These are phyloP conservation scores for Enteromius radiatus DNA, from an alignment of 2,797 vertebrate genomes.

Conservation along the genomic window DNA sequence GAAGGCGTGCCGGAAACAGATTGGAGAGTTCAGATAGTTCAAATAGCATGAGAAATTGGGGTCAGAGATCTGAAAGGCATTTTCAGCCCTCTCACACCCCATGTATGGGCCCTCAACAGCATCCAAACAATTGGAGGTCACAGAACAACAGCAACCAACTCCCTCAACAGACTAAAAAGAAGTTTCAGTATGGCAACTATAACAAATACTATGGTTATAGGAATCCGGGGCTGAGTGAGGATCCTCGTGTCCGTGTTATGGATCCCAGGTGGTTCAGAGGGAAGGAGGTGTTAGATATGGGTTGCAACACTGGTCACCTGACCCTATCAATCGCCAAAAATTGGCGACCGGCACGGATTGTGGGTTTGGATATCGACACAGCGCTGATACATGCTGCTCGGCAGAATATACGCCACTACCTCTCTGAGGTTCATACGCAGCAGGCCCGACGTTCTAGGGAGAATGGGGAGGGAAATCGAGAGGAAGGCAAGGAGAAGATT, in stretches of 20 bases:
- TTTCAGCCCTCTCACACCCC: constrained; percentile 69
- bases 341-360: constrained; percentile 81
- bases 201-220: constrained; percentile 95
- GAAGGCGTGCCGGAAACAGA: constrained; percentile 82
- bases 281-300: constrained; percentile 88
- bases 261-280: constrained; percentile 88
- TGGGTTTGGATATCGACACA: constrained; percentile 90
- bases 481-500: background rate
- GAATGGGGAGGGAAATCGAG: constrained; percentile 53
- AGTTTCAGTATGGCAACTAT: constrained; percentile 94
- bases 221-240: constrained; percentile 85
- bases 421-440: constrained; percentile 82
- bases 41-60: constrained; percentile 57
- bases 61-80: constrained; percentile 47
- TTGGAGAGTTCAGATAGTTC: constrained; percentile 69
- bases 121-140: constrained; percentile 46
- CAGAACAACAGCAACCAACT: constrained; percentile 55
- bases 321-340: constrained; percentile 89
- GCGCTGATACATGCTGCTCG: constrained; percentile 84
- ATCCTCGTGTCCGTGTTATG: constrained; percentile 80
- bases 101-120: constrained; percentile 65
- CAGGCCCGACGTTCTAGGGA: constrained; percentile 67
- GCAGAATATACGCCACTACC: constrained; percentile 92
- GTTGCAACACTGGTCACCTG: constrained; percentile 92
- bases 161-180: constrained; percentile 71